Percentiles rank a stretch among this genome's conserved stretches.
phyloP scores from a whole-genome alignment of 1,140 invertebrate species.

The Tribolium madens region DNA sequence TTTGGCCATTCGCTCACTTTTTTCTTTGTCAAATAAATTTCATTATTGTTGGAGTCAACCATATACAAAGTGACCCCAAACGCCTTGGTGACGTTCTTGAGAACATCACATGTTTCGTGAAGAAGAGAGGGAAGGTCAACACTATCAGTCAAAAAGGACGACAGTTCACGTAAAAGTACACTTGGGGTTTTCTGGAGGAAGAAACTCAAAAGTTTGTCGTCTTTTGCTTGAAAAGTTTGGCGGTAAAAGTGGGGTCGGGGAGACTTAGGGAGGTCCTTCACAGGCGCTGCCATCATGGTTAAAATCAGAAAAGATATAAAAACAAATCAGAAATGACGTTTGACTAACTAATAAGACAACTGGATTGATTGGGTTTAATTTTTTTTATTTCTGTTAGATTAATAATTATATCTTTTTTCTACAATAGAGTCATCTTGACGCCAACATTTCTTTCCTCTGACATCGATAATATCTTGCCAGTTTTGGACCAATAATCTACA shows the following conservation, averaged over 20 bases:
- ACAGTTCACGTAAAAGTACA: slow-evolving; percentile 3
- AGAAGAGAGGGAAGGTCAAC: slow-evolving; percentile 68
- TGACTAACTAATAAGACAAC: too few species aligned
- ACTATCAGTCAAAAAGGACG: slow-evolving; percentile 12
- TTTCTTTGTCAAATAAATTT: slow-evolving; percentile 66
- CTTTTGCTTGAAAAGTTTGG: neutral
- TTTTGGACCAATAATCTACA: slow-evolving; percentile 62
- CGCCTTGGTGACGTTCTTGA: slow-evolving; percentile 69
- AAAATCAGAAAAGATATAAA: too few species aligned
- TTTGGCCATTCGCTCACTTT: slow-evolving; percentile 65
- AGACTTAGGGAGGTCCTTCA: too few species aligned
- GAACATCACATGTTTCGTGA: slow-evolving; percentile 69
- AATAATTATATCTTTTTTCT: slow-evolving; percentile 19
- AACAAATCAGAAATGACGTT: too few species aligned
- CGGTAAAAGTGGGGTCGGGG: neutral
- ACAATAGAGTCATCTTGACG: slow-evolving; percentile 63
- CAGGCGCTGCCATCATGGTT: too few species aligned
- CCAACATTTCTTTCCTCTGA: slow-evolving; percentile 67
- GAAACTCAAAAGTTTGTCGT: slow-evolving; percentile 9
- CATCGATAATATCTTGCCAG: slow-evolving; percentile 67
- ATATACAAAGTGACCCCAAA: slow-evolving; percentile 69
- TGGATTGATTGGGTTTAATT: too few species aligned
- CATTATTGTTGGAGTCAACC: slow-evolving; percentile 66
- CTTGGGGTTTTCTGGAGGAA: slow-evolving; percentile 7
- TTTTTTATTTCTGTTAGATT: neutral